Conservation (phyloP, 1,140 invertebrate genomes). For the Pissodes strobi region DNA sequence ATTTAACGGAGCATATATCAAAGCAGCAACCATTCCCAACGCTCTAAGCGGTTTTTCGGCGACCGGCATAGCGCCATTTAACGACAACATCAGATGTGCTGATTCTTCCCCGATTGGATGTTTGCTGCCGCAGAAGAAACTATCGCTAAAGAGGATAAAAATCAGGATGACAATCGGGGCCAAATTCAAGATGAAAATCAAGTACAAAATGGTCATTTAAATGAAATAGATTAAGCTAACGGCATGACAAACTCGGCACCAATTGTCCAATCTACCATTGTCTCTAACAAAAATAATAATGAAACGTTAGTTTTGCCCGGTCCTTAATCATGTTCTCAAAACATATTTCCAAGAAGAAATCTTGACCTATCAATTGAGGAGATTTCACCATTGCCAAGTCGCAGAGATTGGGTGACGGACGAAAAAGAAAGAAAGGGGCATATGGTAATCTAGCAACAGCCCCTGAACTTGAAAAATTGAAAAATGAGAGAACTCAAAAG, state of each 20-base stretch:
- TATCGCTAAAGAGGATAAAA: background rate
- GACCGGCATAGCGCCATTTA: constrained; percentile 31
- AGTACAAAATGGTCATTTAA: too few relatives aligned
- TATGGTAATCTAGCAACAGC: background rate
- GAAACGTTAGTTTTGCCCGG: background rate
- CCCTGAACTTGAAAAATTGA: background rate
- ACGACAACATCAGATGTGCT: too few relatives aligned
- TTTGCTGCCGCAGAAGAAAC: constrained; percentile 6
- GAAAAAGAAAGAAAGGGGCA: background rate
- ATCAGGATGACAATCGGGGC: background rate
- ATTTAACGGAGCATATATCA: constrained; percentile 1
- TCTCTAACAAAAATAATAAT: background rate
- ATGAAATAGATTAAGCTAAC: too few relatives aligned
- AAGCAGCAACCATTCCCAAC: background rate
- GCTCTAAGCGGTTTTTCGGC: constrained; percentile 1
- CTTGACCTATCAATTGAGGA: too few relatives aligned
- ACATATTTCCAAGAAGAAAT: too few relatives aligned
- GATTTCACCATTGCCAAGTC: too few relatives aligned
- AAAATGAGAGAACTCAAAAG: background rate
- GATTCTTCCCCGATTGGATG: constrained; percentile 33
- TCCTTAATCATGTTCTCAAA: too few relatives aligned
- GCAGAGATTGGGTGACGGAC: too few relatives aligned
- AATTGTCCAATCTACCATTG: background rate
- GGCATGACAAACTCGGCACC: too few relatives aligned
- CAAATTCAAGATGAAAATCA: too few relatives aligned